Conservation (phyloP, 2,797 vertebrate genomes). For the Urosaurus nigricauda region DNA sequence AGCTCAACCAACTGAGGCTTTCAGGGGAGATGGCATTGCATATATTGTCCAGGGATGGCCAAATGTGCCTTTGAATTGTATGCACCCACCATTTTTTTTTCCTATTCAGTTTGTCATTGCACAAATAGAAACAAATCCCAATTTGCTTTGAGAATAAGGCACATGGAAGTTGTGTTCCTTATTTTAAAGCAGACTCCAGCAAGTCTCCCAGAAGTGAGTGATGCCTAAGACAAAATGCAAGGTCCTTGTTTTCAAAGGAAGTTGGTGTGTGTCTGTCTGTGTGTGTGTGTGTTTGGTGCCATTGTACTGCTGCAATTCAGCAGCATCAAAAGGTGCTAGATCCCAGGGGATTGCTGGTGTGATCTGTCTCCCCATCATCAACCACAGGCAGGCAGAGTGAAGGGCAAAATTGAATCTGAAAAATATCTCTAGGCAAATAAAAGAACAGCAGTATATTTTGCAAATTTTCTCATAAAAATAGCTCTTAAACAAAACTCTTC, state of each 20-base stretch:
- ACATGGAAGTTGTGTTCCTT: not conserved
- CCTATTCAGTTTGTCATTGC: no score
- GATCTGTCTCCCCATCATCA: not conserved
- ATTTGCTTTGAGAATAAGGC: not conserved
- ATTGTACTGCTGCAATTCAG: not conserved
- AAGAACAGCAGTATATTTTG: not conserved
- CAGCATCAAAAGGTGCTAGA: not conserved
- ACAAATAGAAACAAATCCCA: no score
- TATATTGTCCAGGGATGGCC: no score
- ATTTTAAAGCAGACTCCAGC: not conserved
- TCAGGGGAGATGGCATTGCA: not conserved
- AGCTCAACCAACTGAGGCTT: not conserved
- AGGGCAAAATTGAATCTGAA: not conserved
- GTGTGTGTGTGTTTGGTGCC: no score
- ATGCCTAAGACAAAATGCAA: not conserved
- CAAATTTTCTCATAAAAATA: slow-evolving; percentile 1
- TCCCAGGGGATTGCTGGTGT: not conserved
- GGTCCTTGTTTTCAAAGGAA: not conserved
- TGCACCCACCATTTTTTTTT: no score
- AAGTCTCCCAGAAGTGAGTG: not conserved
- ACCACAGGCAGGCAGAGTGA: not conserved
- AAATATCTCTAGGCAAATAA: not conserved
- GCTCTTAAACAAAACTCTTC: not conserved
- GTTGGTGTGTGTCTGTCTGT: no score
- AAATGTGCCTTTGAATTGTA: no score